Evolutionary conservation across 2,797 vertebrate genomes (phyloP).

Genomic region (Buphagus erythrorhynchus): DNA sequence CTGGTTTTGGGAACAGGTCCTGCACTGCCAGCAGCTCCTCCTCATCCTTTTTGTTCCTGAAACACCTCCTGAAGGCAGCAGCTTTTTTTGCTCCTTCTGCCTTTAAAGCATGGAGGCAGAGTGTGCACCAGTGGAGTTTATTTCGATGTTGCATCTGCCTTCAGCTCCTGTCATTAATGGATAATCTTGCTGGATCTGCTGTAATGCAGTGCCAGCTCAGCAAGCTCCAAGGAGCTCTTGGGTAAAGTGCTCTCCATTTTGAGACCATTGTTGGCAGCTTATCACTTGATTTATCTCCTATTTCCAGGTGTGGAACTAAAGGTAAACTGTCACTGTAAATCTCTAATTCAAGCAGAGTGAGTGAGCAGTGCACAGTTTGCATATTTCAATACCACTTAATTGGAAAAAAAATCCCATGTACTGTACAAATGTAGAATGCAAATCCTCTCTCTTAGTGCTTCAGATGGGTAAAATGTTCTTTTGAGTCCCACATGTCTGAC

Average conservation of each 20-base stretch:
- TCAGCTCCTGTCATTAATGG: conserved; percentile 27
- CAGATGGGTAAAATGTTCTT: conserved; percentile 19
- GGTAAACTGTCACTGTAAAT: conserved; percentile 62
- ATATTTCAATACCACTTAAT: conserved; percentile 34
- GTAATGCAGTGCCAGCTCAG: conserved; percentile 31
- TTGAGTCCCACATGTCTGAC: neutral
- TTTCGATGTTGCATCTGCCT: neutral
- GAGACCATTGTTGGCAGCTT: neutral
- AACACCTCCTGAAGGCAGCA: neutral
- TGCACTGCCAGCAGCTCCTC: neutral
- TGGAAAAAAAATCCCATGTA: neutral
- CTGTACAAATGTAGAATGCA: neutral
- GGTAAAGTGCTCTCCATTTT: conserved; percentile 13
- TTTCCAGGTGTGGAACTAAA: conserved; percentile 63
- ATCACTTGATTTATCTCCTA: conserved; percentile 65
- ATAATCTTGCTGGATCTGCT: neutral
- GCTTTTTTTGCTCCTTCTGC: neutral
- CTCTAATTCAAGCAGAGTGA: conserved; percentile 20
- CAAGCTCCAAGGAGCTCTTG: conserved; percentile 33
- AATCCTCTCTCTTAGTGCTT: conserved; percentile 5
- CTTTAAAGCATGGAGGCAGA: neutral
- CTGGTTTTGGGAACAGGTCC: neutral
- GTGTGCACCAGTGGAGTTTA: neutral
- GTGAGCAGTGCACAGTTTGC: neutral
- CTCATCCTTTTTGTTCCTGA: neutral